Evolutionary conservation across 2,888 invertebrate genomes (phyloP).

Genomic region (Coelogynopora nodosa): DNA sequence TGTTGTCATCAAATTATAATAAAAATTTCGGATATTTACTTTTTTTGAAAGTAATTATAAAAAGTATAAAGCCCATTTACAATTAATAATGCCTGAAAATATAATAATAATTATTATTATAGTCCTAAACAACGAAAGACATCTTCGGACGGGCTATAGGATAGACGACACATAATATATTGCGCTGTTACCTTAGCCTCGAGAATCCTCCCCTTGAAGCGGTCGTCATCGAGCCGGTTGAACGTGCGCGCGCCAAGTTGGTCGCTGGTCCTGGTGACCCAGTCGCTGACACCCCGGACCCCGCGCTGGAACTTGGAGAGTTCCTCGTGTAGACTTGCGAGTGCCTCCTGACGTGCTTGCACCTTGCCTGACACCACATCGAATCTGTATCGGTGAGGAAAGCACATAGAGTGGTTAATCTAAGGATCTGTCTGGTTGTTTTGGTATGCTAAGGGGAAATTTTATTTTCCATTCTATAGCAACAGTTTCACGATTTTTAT

Average conservation of each 20-base stretch:
- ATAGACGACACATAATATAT: not conserved
- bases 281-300: slow-evolving; percentile 17
- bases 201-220: slow-evolving; percentile 15
- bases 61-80: too few species aligned
- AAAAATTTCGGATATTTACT: too few species aligned
- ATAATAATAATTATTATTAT: too few species aligned
- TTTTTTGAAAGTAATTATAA: too few species aligned
- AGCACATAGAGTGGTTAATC: too few species aligned
- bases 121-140: not conserved
- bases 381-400: slow-evolving; percentile 1
- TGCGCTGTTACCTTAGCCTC: slow-evolving; percentile 35
- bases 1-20: too few species aligned
- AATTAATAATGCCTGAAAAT: too few species aligned
- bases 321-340: not conserved
- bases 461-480: too few species aligned
- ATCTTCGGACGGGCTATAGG: not conserved
- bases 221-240: slow-evolving; percentile 36
- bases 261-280: slow-evolving; percentile 26
- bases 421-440: too few species aligned
- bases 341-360: not conserved
- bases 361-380: not conserved
- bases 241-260: slow-evolving; percentile 35
- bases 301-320: slow-evolving; percentile 30
- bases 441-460: too few species aligned
- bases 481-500: too few species aligned